A percentile compares a stretch with the other conserved stretches of the same genome.
Conservation (phyloP, 2,113 vertebrate genomes). For the Mandrillus leucophaeus region DNA sequence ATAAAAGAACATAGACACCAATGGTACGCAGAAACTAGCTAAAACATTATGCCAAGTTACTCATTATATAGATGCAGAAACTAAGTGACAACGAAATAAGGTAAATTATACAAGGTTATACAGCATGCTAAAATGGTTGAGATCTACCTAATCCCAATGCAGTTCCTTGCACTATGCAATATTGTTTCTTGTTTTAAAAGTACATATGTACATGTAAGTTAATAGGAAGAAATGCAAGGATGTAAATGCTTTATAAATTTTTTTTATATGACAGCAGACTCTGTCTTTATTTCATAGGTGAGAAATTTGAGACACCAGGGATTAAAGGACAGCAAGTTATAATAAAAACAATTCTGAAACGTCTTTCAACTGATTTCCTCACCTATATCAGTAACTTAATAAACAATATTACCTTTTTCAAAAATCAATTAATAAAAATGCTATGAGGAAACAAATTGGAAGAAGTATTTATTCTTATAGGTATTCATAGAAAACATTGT, state of each 20-base stretch:
- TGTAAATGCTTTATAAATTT: slow-evolving; percentile 28
- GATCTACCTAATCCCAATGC: background rate
- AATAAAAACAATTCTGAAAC: slow-evolving; percentile 20
- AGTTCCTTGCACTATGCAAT: background rate
- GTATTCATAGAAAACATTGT: background rate
- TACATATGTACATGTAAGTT: background rate
- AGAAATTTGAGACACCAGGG: background rate
- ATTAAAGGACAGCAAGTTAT: background rate
- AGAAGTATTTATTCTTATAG: background rate
- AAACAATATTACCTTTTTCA: slow-evolving; percentile 18
- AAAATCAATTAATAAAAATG: slow-evolving; percentile 1
- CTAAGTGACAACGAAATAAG: background rate
- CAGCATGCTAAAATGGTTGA: background rate
- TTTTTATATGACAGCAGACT: background rate
- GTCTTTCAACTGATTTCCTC: slow-evolving; percentile 45
- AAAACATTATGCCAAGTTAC: background rate
- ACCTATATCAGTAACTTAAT: slow-evolving; percentile 22
- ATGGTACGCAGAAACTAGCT: background rate
- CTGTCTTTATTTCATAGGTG: slow-evolving; percentile 45
- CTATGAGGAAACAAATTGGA: background rate
- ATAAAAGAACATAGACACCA: background rate
- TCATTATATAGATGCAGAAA: background rate
- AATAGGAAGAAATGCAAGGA: slow-evolving; percentile 8
- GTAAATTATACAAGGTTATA: background rate
- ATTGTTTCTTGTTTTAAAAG: background rate